phyloP scores from a whole-genome alignment of 2,797 vertebrate genomes.

The Peromyscus melanophrys region DNA sequence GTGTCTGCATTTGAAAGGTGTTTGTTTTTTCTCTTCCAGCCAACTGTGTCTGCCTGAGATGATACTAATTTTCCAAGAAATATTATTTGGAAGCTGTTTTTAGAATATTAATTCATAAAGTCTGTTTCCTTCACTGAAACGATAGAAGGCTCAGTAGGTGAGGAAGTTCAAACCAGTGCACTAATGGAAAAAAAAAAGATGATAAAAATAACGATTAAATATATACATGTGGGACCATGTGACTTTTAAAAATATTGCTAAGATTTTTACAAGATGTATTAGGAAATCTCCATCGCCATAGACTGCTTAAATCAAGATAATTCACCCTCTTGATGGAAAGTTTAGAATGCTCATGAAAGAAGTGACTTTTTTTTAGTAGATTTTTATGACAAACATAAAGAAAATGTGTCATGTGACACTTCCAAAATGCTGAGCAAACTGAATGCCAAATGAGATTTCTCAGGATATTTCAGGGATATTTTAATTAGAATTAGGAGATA shows the following conservation, averaged over 20 bases:
- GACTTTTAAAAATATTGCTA: neutral
- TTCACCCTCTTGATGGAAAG: neutral
- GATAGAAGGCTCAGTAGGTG: neutral
- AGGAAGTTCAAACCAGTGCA: neutral
- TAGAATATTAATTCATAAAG: neutral
- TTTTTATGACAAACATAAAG: slow-evolving; percentile 10
- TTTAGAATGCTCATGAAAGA: neutral
- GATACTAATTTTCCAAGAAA: neutral
- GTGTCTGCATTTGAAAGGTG: neutral
- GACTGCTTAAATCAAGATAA: neutral
- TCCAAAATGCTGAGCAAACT: slow-evolving; percentile 33
- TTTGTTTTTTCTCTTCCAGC: neutral
- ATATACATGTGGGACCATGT: neutral
- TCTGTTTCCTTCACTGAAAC: neutral
- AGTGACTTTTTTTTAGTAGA: neutral
- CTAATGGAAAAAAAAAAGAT: neutral
- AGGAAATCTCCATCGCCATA: neutral
- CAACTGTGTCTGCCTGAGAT: neutral
- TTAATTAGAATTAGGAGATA: slow-evolving; percentile 62
- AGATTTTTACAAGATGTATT: neutral
- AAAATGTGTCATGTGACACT: neutral
- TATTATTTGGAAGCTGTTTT: neutral
- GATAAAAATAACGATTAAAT: slow-evolving; percentile 6
- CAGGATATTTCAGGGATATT: slow-evolving; percentile 37
- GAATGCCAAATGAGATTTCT: slow-evolving; percentile 10